Evolutionary conservation across 2,888 invertebrate genomes (phyloP).

Genomic region (Smittia sp.): DNA sequence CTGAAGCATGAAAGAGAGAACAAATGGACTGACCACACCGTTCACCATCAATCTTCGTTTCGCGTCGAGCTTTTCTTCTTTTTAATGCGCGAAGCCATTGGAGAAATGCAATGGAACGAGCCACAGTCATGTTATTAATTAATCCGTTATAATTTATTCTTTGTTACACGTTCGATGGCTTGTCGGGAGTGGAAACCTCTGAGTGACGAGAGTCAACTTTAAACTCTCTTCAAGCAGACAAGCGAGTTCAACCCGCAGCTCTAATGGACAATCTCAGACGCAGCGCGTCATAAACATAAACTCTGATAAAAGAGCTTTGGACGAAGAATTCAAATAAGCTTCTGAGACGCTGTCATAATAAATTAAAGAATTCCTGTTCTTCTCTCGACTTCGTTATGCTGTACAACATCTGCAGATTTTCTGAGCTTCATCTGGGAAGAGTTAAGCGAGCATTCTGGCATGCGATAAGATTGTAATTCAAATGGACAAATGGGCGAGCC

Average conservation of each 20-base stretch:
- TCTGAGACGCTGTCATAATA: slow-evolving; percentile 35
- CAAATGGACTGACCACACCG: neutral
- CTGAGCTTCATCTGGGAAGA: neutral
- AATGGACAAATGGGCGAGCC: neutral
- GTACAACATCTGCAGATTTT: slow-evolving; percentile 1
- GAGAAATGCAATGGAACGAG: slow-evolving; percentile 22
- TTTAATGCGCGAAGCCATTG: neutral
- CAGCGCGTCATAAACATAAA: neutral
- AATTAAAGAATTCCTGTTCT: slow-evolving; percentile 19
- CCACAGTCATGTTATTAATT: slow-evolving; percentile 34
- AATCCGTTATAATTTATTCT: slow-evolving; percentile 40
- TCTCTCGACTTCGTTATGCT: neutral
- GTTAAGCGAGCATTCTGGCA: neutral
- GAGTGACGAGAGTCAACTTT: neutral
- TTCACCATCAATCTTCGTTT: slow-evolving; percentile 6
- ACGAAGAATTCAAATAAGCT: slow-evolving; percentile 35
- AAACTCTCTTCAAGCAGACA: neutral
- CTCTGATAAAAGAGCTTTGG: neutral
- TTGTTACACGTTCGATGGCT: slow-evolving; percentile 1
- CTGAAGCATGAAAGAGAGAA: neutral
- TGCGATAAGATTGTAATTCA: slow-evolving; percentile 12
- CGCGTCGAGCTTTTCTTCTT: neutral
- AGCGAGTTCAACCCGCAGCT: too few relatives aligned
- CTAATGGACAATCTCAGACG: neutral
- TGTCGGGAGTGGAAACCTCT: too few relatives aligned